phyloP scores from a whole-genome alignment of 2,797 vertebrate species.

The Epinephelus coioides region DNA sequence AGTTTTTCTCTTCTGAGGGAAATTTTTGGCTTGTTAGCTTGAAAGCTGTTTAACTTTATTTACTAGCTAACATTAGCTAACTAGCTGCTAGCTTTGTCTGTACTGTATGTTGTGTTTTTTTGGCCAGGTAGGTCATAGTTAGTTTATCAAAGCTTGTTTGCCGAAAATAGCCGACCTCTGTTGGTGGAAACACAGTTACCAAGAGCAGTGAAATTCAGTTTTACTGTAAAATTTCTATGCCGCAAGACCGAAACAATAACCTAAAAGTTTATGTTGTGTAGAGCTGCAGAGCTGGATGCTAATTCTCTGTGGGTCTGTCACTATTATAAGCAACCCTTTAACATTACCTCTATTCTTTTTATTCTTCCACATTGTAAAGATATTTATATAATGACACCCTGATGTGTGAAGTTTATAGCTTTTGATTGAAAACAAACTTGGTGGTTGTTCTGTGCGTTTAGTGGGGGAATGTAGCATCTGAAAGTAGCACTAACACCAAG shows the following conservation, averaged over 20 bases:
- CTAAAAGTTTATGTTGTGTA: neutral
- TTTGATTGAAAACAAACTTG: neutral
- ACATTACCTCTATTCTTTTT: neutral
- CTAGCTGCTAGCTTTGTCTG: neutral
- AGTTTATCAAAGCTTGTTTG: neutral
- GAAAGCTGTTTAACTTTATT: neutral
- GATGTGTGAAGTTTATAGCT: neutral
- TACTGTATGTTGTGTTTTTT: neutral
- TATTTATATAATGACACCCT: neutral
- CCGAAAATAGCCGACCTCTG: neutral
- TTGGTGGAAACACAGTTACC: neutral
- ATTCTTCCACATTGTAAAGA: conserved; percentile 2
- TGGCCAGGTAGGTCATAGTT: neutral
- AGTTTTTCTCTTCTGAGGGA: neutral
- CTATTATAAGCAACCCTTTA: neutral
- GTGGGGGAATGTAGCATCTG: too few species aligned
- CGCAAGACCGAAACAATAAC: neutral
- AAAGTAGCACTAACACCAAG: too few species aligned
- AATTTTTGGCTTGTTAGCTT: neutral
- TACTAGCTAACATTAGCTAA: neutral
- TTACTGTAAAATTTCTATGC: neutral
- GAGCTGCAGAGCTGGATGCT: neutral
- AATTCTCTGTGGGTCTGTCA: neutral
- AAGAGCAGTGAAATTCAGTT: neutral
- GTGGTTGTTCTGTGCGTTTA: neutral